Base-by-base conservation (phyloP, 2,888 invertebrate genomes). In the Cheilosia vernalis region DNA sequence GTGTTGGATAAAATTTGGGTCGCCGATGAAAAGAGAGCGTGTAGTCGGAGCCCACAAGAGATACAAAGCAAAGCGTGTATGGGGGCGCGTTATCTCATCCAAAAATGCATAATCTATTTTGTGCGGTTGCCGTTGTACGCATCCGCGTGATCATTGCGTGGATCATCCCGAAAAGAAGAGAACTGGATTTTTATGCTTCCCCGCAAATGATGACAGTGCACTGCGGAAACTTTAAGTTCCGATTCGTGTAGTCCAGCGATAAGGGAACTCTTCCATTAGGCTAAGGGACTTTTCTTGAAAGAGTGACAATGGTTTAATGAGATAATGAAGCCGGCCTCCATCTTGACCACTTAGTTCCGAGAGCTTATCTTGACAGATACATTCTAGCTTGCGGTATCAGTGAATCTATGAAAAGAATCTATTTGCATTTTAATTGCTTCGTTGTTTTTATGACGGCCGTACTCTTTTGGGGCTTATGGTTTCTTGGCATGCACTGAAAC, bases 1-100 rank as follows among this genome's bases (percentile, higher is more conserved):
- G 84, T 84, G 84, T 84, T 80, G 69, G 74, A 79, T 47, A 44
- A 84, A 80, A 84, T 80, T 74, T 80, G 55, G 84, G 84, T 84
- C 74, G 69, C 24, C 84, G 74, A 56, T 64, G 69, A 78, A 83
- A 79, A 61, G 78, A 61, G 78, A 83, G 47, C 63, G 30, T 55
- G 66, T 21, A 37, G 63, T 42, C 55, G 15, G 21, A 40, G 58
- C 44, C 47, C 47, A 44, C 49, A 63, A 77, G 67, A 69, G 60
- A 69, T 37, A 70, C 55, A 58, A 15, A 21, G 24, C 24, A 27
- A 61, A 73, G 44, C 63, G 61, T 61, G 42, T 47, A 69, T 53
- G 81, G 69, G 61, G 81, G 76, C 56, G 81, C 66, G 21, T 81
- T 76, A 64, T 76, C 69, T 64, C 33, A 13, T 49, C 47, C 49